Percentiles rank a stretch among this genome's conserved stretches.
Evolutionary conservation across 2,888 invertebrate genomes (phyloP).

Genomic region (Andrena chrysosceles): DNA sequence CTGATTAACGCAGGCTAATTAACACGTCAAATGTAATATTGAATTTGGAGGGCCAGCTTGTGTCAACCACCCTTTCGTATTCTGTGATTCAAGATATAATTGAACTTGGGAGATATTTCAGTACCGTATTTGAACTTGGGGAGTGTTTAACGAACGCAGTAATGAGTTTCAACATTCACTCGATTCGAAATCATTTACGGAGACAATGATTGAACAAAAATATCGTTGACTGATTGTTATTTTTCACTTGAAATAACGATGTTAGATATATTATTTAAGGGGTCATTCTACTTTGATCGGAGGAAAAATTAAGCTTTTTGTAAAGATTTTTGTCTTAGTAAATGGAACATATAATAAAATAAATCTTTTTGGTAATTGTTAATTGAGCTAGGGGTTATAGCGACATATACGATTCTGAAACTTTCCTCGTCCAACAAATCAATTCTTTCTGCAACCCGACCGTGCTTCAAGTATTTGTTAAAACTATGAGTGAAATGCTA

Average conservation of each 20-base stretch:
- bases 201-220: no score
- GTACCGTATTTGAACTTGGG: background rate
- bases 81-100: background rate
- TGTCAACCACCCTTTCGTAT: background rate
- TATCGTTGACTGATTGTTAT: no score
- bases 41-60: background rate
- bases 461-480: background rate
- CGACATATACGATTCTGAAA: no score
- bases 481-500: background rate
- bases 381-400: no score
- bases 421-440: background rate
- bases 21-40: background rate
- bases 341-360: no score
- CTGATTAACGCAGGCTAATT: background rate
- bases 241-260: no score
- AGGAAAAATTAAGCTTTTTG: no score
- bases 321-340: no score
- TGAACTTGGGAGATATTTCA: background rate
- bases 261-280: no score
- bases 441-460: background rate
- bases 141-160: background rate
- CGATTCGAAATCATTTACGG: no score
- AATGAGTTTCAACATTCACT: background rate
- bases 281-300: no score
- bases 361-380: no score